phyloP scores from a whole-genome alignment of 2,113 vertebrate genomes.

The Hepsetus odoe region DNA sequence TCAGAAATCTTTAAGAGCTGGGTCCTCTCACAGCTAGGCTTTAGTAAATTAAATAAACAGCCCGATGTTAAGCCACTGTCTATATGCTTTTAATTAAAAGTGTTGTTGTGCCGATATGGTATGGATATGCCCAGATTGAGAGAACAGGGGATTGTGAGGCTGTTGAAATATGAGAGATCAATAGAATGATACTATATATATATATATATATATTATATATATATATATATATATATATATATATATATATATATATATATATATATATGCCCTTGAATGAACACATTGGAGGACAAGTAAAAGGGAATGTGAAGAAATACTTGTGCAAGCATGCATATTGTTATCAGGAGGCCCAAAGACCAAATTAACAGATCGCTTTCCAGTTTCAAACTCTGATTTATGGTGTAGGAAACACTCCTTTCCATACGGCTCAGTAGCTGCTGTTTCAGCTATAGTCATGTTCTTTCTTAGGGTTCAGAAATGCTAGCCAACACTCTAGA shows the following conservation, averaged over 20 bases:
- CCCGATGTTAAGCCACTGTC: background rate
- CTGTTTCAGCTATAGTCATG: too few relatives aligned
- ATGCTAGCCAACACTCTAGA: too few relatives aligned
- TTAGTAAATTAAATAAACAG: constrained; percentile 27
- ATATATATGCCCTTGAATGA: constrained; percentile 46
- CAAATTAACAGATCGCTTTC: background rate
- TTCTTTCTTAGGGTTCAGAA: too few relatives aligned
- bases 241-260: too few relatives aligned
- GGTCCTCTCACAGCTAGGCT: background rate
- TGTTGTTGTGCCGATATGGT: constrained; percentile 30
- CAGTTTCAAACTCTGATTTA: too few relatives aligned
- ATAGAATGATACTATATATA: too few relatives aligned
- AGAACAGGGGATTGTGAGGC: constrained; percentile 16
- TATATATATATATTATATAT: too few relatives aligned
- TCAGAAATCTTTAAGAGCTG: background rate
- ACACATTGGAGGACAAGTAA: constrained; percentile 40
- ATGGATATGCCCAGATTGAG: constrained; percentile 17
- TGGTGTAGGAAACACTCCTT: background rate
- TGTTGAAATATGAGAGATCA: constrained; percentile 26
- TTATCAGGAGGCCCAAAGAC: background rate
- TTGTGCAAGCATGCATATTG: background rate
- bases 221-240: too few relatives aligned
- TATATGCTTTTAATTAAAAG: constrained; percentile 41
- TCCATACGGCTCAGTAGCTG: background rate
- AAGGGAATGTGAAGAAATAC: constrained; percentile 35